phyloP scores from a whole-genome alignment of 2,888 invertebrate genomes.

The Nemotelus pantherinus region DNA sequence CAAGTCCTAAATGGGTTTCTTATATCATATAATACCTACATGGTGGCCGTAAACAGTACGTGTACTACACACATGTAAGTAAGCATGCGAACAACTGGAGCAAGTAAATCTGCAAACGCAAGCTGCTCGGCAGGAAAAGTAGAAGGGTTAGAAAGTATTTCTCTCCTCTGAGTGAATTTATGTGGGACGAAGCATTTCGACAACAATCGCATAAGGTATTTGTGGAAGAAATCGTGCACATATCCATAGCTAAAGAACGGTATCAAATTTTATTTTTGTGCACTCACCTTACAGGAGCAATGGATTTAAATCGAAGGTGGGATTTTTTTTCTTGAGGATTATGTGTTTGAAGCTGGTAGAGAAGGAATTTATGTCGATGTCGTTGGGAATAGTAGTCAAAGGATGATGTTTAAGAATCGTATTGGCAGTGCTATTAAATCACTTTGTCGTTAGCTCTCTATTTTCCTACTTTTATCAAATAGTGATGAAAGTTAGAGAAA shows the following conservation, averaged over 20 bases:
- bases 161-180: neutral
- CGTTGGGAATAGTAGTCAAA: too few relatives aligned
- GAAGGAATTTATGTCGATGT: too few relatives aligned
- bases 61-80: too few relatives aligned
- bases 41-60: neutral
- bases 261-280: neutral
- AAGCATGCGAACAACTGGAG: too few relatives aligned
- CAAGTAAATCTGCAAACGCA: too few relatives aligned
- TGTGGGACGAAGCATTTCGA: neutral
- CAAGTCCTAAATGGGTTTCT: neutral
- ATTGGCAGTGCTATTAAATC: too few relatives aligned
- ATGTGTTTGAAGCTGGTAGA: too few relatives aligned
- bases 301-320: neutral
- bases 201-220: neutral
- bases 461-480: too few relatives aligned
- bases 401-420: too few relatives aligned
- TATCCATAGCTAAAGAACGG: neutral
- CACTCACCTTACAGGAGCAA: neutral
- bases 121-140: neutral
- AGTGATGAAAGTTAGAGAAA: too few relatives aligned
- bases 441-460: too few relatives aligned
- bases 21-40: neutral
- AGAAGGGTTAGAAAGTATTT: neutral
- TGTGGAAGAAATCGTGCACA: neutral
- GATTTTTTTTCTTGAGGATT: too few relatives aligned